Conservation (phyloP, 2,888 invertebrate genomes). For the Lycocerus yunnanus region DNA sequence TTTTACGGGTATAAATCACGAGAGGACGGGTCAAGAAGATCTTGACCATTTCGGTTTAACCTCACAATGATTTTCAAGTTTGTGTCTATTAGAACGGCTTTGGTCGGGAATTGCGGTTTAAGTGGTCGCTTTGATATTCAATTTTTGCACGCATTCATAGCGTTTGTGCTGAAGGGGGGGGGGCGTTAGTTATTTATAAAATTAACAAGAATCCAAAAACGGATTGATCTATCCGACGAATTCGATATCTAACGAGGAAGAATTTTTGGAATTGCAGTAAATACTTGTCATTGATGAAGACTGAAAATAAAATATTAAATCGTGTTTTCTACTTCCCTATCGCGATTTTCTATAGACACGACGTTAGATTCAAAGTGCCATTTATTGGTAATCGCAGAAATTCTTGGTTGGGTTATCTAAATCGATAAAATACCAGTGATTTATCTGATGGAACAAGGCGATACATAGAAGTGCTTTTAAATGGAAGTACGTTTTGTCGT, state of each 20-base stretch:
- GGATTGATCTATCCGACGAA: background rate
- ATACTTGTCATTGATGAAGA: background rate
- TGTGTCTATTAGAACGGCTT: slow-evolving; percentile 1
- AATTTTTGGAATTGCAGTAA: background rate
- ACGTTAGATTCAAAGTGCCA: slow-evolving; percentile 34
- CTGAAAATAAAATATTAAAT: slow-evolving; percentile 1
- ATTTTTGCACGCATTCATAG: background rate
- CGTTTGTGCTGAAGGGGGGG: background rate
- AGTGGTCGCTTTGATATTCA: background rate
- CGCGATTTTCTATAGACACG: slow-evolving; percentile 25
- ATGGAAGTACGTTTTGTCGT: background rate
- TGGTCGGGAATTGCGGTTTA: background rate
- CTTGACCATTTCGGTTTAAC: slow-evolving; percentile 14
- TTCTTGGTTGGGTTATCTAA: slow-evolving; percentile 32
- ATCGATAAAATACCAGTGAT: slow-evolving; percentile 30
- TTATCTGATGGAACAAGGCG: slow-evolving; percentile 15
- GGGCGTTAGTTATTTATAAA: too few relatives aligned
- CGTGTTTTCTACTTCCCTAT: slow-evolving; percentile 16
- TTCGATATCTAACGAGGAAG: background rate
- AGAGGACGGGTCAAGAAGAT: slow-evolving; percentile 13
- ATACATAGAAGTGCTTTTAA: slow-evolving; percentile 26
- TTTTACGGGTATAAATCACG: background rate
- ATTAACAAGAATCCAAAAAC: background rate
- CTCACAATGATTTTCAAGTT: slow-evolving; percentile 4
- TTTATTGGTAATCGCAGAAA: slow-evolving; percentile 37